Percentiles rank a stretch among this genome's conserved stretches.
These are phyloP conservation scores for Thymelicus acteon DNA, from an alignment of 2,888 invertebrate genomes.

Conservation along the genomic window DNA sequence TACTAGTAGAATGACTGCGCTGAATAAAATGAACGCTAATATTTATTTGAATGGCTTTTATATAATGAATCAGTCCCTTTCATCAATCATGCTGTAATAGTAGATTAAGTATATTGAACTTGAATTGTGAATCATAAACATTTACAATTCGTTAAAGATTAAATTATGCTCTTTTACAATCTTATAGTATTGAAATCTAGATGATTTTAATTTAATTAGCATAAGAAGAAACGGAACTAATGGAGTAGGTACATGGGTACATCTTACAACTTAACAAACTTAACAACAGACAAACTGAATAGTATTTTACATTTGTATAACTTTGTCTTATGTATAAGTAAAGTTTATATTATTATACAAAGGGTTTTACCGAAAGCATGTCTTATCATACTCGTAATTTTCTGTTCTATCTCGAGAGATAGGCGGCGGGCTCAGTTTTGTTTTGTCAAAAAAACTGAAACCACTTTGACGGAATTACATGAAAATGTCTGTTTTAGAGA, in stretches of 20 bases:
- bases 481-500: constrained; percentile 25
- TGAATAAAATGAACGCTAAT: background rate
- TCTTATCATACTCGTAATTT: constrained; percentile 27
- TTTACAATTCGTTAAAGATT: no score
- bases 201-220: no score
- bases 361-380: constrained; percentile 11
- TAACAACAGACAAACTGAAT: no score
- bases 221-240: no score
- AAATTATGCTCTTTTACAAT: no score
- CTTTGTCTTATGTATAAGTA: no score
- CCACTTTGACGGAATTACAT: constrained; percentile 35
- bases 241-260: no score
- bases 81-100: background rate
- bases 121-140: background rate
- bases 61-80: background rate
- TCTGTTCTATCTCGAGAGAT: constrained; percentile 9
- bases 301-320: no score
- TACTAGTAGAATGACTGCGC: background rate
- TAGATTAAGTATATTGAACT: background rate
- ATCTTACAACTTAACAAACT: no score
- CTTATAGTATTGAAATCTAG: no score
- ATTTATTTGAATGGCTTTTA: background rate
- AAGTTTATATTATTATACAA: background rate
- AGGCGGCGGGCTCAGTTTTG: constrained; percentile 6
- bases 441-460: constrained; percentile 28